Percentiles rank a stretch among this genome's conserved stretches.
Conservation (phyloP, 2,888 invertebrate species). For the Ectemnius continuus region DNA sequence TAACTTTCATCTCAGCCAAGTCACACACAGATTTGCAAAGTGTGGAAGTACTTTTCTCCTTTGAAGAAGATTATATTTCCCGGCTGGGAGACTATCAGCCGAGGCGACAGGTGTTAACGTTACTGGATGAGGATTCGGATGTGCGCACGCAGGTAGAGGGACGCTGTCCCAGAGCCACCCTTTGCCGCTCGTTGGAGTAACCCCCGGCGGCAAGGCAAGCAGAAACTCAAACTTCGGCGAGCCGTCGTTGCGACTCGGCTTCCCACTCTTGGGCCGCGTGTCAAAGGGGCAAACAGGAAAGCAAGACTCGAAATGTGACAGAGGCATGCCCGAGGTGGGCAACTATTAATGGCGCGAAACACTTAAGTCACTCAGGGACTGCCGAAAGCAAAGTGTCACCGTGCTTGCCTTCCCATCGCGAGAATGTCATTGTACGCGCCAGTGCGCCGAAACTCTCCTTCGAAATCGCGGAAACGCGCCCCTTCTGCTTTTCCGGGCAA, state of each 20-base stretch:
- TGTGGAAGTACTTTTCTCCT: neutral
- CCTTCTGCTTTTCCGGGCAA: too few species aligned
- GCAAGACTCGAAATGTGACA: conserved; percentile 28
- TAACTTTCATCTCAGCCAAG: neutral
- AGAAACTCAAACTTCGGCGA: conserved; percentile 66
- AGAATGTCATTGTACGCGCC: conserved; percentile 22
- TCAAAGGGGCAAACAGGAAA: neutral
- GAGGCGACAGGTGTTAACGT: conserved; percentile 22
- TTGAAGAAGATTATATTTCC: neutral
- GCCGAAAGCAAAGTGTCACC: conserved; percentile 13
- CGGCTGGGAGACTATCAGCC: neutral
- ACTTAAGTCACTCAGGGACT: conserved; percentile 35
- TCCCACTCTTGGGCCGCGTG: neutral
- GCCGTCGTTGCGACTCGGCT: conserved; percentile 51
- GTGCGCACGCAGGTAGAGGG: conserved; percentile 54
- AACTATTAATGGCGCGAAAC: conserved; percentile 51
- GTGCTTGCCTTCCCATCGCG: conserved; percentile 10
- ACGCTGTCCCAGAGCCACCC: conserved; percentile 10
- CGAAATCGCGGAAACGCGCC: conserved; percentile 18
- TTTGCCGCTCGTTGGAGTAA: conserved; percentile 38
- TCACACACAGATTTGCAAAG: neutral
- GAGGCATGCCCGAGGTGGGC: conserved; percentile 8
- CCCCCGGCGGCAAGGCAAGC: conserved; percentile 33
- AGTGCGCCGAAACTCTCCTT: neutral
- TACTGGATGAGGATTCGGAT: conserved; percentile 1